Percentiles rank a stretch among this genome's conserved stretches.
phyloP scores from a whole-genome alignment of 2,113 vertebrate genomes.

The Pionites leucogaster region DNA sequence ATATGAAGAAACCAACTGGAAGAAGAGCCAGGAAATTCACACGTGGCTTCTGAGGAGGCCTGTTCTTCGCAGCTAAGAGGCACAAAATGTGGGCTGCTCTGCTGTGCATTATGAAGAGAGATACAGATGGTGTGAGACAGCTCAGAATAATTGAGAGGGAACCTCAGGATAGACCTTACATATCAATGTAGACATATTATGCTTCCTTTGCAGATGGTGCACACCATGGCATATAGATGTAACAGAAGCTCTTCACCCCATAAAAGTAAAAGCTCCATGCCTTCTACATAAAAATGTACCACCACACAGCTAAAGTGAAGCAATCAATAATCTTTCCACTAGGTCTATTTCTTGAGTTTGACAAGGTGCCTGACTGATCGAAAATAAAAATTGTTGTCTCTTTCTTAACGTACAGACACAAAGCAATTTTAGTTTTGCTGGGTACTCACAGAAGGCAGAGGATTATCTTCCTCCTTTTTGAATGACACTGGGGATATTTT shows the following conservation, averaged over 20 bases:
- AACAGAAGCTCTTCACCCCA: not conserved
- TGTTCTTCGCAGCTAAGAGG: not conserved
- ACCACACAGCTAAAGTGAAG: not conserved
- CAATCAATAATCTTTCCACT: not conserved
- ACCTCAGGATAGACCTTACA: slow-evolving; percentile 36
- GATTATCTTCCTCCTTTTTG: not conserved
- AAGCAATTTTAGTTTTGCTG: not conserved
- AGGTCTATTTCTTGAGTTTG: not conserved
- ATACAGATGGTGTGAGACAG: slow-evolving; percentile 45
- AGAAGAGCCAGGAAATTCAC: not conserved
- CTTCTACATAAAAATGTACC: not conserved
- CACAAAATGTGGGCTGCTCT: not conserved
- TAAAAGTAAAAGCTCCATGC: not conserved
- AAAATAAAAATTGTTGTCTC: not conserved
- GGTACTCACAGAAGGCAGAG: not conserved
- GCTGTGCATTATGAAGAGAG: not conserved
- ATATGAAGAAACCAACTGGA: not conserved
- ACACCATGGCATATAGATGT: not conserved
- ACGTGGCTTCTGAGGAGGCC: not conserved
- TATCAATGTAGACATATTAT: slow-evolving; percentile 12
- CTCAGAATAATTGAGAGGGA: slow-evolving; percentile 39
- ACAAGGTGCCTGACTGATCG: not conserved
- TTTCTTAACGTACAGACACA: not conserved
- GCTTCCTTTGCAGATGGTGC: slow-evolving; percentile 18
- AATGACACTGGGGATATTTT: slow-evolving; percentile 33